Conservation (phyloP, 2,888 invertebrate genomes). For the Dryococelus australis region DNA sequence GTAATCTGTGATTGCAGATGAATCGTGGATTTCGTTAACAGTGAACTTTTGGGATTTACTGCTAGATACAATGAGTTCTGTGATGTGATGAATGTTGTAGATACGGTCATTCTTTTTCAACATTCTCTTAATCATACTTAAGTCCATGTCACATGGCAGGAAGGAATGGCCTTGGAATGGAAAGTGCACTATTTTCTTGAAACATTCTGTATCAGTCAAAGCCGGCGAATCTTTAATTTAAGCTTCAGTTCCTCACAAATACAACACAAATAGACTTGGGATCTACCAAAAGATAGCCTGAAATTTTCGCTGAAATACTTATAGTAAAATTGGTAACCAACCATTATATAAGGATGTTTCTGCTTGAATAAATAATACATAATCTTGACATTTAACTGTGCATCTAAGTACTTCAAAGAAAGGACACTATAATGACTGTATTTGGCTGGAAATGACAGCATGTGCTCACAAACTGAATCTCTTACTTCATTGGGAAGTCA, state of each 20-base stretch:
- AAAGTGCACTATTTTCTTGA: constrained; percentile 10
- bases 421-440: no score
- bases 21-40: constrained; percentile 16
- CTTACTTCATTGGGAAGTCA: neutral
- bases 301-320: neutral
- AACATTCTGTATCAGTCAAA: neutral
- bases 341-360: neutral
- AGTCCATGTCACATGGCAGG: neutral
- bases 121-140: neutral
- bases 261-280: neutral
- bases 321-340: neutral
- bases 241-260: neutral
- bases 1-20: neutral
- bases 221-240: neutral
- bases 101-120: neutral
- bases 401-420: no score
- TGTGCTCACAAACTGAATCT: neutral
- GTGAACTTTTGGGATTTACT: constrained; percentile 22
- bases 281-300: neutral
- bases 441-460: neutral
- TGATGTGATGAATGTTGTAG: neutral
- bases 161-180: neutral
- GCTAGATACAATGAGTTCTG: neutral
- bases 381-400: neutral
- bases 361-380: neutral